Evolutionary conservation across 2,113 vertebrate genomes (phyloP).

Genomic region (Ibidorhyncha struthersii): DNA sequence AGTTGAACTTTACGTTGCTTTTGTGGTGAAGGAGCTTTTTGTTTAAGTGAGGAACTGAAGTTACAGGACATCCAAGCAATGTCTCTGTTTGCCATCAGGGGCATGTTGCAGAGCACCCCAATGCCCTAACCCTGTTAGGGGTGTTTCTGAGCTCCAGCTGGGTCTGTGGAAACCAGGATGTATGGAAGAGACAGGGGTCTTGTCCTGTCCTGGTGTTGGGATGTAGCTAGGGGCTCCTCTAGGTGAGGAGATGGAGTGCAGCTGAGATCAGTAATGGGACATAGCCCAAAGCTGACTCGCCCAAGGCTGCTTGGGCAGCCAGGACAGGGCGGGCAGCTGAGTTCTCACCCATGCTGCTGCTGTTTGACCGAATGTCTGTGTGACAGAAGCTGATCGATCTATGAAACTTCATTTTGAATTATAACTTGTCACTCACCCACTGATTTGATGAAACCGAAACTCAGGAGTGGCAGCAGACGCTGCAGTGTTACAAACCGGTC

Average conservation of each 20-base stretch:
- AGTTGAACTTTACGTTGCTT: background rate
- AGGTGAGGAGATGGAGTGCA: background rate
- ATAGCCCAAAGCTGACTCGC: background rate
- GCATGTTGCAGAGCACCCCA: background rate
- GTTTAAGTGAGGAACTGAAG: background rate
- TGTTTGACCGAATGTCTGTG: background rate
- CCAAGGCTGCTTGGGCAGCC: background rate
- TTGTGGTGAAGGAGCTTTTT: background rate
- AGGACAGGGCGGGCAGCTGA: background rate
- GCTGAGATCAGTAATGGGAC: background rate
- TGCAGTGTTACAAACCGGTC: background rate
- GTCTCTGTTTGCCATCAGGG: background rate
- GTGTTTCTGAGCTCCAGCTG: background rate
- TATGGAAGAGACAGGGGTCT: background rate
- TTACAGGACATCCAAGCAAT: background rate
- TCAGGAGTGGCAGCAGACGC: background rate
- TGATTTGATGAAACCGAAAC: background rate
- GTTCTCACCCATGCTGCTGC: background rate
- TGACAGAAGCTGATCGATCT: background rate
- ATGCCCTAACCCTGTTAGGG: background rate
- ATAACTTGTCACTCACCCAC: background rate
- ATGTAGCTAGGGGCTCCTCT: background rate
- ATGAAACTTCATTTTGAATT: background rate
- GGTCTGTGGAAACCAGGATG: background rate
- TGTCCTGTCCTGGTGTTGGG: background rate